These are phyloP conservation scores for Poeciliopsis infans DNA, from an alignment of 2,797 vertebrate genomes.

Conservation along the genomic window DNA sequence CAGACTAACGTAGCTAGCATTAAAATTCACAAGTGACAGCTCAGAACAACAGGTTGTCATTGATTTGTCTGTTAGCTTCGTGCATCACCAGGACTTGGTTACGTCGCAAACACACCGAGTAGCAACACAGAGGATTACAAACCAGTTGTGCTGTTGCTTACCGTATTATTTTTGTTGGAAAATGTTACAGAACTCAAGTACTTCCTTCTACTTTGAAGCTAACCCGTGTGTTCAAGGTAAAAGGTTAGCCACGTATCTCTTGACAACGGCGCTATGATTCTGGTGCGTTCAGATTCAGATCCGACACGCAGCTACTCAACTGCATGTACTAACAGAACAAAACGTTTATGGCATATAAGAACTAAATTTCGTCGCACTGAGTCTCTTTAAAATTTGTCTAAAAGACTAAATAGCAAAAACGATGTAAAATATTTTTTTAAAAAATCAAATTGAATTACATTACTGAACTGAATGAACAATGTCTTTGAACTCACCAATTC, in stretches of 20 bases:
- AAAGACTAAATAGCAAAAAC: fast-evolving
- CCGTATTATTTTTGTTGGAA: neutral
- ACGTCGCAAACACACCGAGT: neutral
- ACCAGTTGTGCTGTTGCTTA: neutral
- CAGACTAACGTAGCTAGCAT: neutral
- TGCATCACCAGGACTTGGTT: neutral
- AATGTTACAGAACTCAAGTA: neutral
- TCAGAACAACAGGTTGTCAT: constrained; percentile 70
- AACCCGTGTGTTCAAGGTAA: neutral
- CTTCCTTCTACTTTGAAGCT: constrained; percentile 16
- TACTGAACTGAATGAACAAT: neutral
- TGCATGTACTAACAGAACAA: fast-evolving
- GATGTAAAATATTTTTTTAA: fast-evolving
- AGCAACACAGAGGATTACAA: neutral
- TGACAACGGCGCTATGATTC: constrained; percentile 54
- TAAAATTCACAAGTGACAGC: constrained; percentile 17
- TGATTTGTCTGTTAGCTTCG: constrained; percentile 39
- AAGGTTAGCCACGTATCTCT: constrained; percentile 40
- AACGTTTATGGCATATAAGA: neutral
- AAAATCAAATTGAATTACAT: neutral
- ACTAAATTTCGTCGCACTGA: neutral
- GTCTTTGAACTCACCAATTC: constrained; percentile 36
- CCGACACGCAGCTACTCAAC: neutral
- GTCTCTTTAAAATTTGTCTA: fast-evolving
- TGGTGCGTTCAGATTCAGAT: constrained; percentile 29